Conservation (phyloP, 2,113 vertebrate genomes). For the Ginglymostoma cirratum region DNA sequence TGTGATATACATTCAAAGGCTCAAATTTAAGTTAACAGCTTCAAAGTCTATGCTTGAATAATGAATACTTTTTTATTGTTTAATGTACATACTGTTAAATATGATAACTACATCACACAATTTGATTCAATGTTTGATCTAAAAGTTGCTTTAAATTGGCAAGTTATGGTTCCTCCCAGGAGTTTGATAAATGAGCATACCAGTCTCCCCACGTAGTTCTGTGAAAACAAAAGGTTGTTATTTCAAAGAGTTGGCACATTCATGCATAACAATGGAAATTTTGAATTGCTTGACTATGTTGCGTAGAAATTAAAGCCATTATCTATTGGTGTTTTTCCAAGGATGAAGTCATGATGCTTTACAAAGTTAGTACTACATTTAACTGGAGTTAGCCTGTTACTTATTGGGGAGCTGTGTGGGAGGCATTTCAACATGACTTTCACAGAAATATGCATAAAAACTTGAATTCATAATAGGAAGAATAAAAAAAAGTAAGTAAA, state of each 20-base stretch:
- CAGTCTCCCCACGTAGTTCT: neutral
- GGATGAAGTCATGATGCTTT: conserved; percentile 38
- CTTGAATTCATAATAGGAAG: neutral
- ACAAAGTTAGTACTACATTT: conserved; percentile 9
- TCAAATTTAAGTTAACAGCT: neutral
- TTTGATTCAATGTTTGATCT: neutral
- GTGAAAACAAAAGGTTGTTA: conserved; percentile 4
- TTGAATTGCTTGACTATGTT: conserved; percentile 11
- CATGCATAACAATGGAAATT: neutral
- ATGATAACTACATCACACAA: neutral
- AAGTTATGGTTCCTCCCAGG: neutral
- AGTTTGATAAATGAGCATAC: neutral
- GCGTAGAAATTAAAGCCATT: neutral
- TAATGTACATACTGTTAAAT: neutral
- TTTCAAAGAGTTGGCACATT: conserved; percentile 8
- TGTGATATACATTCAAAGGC: neutral
- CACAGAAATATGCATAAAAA: neutral
- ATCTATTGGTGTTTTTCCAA: conserved; percentile 36
- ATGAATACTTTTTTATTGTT: neutral
- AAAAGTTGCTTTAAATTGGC: neutral
- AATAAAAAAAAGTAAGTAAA: neutral
- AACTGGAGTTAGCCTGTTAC: conserved; percentile 26
- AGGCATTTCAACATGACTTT: neutral
- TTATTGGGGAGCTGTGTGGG: neutral
- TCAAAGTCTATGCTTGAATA: neutral